A percentile compares a stretch with the other conserved stretches of the same genome.
phyloP scores from a whole-genome alignment of 2,888 invertebrate genomes.

The Dynastes maya region DNA sequence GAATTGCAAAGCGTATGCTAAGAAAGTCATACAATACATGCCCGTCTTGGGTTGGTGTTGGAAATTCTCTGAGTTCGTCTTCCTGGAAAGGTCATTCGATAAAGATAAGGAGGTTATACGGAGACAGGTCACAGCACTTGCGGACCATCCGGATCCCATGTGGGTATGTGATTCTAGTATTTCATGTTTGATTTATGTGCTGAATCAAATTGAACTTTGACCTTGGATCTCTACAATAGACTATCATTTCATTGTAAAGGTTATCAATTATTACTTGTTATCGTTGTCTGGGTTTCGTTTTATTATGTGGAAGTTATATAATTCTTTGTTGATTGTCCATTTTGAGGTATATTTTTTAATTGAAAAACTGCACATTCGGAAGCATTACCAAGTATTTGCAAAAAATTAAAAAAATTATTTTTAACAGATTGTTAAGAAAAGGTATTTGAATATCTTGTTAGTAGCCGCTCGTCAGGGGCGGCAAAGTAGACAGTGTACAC shows the following conservation, averaged over 20 bases:
- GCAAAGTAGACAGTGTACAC: too few species aligned
- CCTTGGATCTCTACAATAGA: background rate
- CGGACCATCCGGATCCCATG: constrained; percentile 91
- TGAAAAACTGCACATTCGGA: too few species aligned
- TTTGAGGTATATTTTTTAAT: background rate
- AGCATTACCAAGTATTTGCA: too few species aligned
- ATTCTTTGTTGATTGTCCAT: background rate
- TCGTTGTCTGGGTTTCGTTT: background rate
- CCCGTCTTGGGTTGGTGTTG: constrained; percentile 97
- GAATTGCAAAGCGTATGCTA: constrained; percentile 96
- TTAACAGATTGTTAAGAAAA: too few species aligned
- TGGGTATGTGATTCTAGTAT: constrained; percentile 78
- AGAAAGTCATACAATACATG: constrained; percentile 91
- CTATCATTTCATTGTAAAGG: constrained; percentile 10
- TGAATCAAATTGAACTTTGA: background rate
- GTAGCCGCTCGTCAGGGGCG: too few species aligned
- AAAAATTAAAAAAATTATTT: too few species aligned
- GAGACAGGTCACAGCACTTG: constrained; percentile 84
- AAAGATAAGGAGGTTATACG: constrained; percentile 90
- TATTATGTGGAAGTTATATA: background rate
- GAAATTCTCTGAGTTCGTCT: constrained; percentile 96
- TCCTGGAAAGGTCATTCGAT: constrained; percentile 92
- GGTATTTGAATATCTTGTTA: too few species aligned
- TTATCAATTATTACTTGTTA: constrained; percentile 1
- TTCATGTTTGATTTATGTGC: background rate